These are phyloP conservation scores for Myanophis thanlyinensis DNA, from an alignment of 2,113 vertebrate species.

Conservation along the genomic window DNA sequence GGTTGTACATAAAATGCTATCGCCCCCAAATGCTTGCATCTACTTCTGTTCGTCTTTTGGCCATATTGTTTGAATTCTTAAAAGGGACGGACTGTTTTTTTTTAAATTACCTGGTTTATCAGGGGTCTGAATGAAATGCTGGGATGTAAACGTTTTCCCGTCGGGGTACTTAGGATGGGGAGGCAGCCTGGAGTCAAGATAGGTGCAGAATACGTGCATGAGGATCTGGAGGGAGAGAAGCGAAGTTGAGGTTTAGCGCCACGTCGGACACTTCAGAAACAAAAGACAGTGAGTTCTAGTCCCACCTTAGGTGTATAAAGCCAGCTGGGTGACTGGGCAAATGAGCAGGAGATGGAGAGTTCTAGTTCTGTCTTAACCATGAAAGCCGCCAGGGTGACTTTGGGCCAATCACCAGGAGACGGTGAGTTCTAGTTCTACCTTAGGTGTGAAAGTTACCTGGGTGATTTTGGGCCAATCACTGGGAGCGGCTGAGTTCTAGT, in stretches of 20 bases:
- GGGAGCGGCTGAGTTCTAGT: too few relatives aligned
- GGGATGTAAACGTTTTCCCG: conserved; percentile 94
- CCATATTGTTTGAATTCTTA: too few relatives aligned
- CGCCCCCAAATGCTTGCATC: too few relatives aligned
- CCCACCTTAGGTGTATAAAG: not conserved
- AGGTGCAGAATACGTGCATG: conserved; percentile 93
- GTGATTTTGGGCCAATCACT: too few relatives aligned
- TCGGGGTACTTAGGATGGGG: conserved; percentile 96
- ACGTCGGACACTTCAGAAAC: rapidly evolving
- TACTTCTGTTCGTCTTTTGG: too few relatives aligned
- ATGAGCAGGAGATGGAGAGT: rapidly evolving
- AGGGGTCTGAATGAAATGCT: conserved; percentile 90
- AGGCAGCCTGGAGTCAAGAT: conserved; percentile 92
- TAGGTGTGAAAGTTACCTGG: rapidly evolving
- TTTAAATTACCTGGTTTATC: conserved; percentile 96
- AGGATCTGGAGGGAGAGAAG: conserved; percentile 77
- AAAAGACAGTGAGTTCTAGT: not conserved
- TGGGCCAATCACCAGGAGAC: too few relatives aligned
- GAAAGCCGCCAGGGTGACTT: too few relatives aligned
- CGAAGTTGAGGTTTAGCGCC: rapidly evolving
- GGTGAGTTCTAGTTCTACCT: too few relatives aligned
- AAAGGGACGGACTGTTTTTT: too few relatives aligned
- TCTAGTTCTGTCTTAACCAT: rapidly evolving
- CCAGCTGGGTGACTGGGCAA: not conserved
- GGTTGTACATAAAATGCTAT: not conserved